These are phyloP conservation scores for Pachycephus smyrnensis DNA, from an alignment of 2,888 invertebrate species.

Conservation along the genomic window DNA sequence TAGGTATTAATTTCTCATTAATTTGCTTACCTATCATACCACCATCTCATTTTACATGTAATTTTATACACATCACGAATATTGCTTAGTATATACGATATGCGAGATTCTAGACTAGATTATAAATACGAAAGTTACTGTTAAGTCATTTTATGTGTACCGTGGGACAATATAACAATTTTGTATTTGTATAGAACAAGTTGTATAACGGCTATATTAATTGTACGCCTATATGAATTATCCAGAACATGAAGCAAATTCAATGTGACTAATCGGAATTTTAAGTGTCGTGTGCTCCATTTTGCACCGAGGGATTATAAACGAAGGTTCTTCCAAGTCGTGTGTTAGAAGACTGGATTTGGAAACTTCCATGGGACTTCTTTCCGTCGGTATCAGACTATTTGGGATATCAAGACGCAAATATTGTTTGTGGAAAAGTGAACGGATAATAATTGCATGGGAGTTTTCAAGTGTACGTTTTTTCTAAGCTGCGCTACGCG, in stretches of 20 bases:
- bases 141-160: slow-evolving; percentile 58
- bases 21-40: slow-evolving; percentile 41
- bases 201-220: slow-evolving; percentile 45
- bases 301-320: slow-evolving; percentile 31
- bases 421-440: not conserved
- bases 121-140: slow-evolving; percentile 42
- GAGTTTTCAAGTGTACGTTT: slow-evolving; percentile 30
- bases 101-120: slow-evolving; percentile 48
- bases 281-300: slow-evolving; percentile 37
- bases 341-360: slow-evolving; percentile 29
- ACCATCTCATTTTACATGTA: slow-evolving; percentile 49
- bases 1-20: slow-evolving; percentile 35
- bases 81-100: slow-evolving; percentile 43
- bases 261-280: slow-evolving; percentile 43
- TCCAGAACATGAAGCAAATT: slow-evolving; percentile 23
- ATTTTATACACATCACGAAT: slow-evolving; percentile 46
- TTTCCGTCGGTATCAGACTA: not conserved
- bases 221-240: slow-evolving; percentile 32
- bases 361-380: slow-evolving; percentile 27
- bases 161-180: slow-evolving; percentile 62
- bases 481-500: slow-evolving; percentile 26
- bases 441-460: not conserved
- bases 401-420: not conserved
- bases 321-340: slow-evolving; percentile 41
- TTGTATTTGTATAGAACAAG: slow-evolving; percentile 57